Evolutionary conservation across 1,140 invertebrate genomes (phyloP), one percentile per base, ranked within the genome.

Genomic region (Dermatophagoides farinae): DNA sequence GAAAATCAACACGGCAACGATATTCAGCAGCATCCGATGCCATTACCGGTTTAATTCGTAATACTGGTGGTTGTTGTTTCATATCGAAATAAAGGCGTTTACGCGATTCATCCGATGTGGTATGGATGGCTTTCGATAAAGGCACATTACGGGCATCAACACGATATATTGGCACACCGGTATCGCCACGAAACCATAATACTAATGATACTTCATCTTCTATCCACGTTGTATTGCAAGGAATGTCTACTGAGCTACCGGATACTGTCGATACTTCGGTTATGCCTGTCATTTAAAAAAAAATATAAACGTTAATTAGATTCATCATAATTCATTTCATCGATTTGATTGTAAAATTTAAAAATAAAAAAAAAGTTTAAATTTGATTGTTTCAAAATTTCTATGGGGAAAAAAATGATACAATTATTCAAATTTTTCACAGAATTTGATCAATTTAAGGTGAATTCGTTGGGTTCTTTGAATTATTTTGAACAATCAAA

Each of bases 1-100:
- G 81, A 72, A 88, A 90, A 71, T 91, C 88, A 6, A 90, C 87
- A 61, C 88, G 77, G 71, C 87, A 90, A 58, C 86, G 85, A 69
- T 89, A 90, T 61, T 86, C 77, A 14, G 86, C 87, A 68, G 85
- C 83, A 70, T 90, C 88, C 64, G 82, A 79, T 63, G 75, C 72
- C 64, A 82, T 79, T 12, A 89, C 83, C 23, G 82, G 80, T 65
- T 84, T 81, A 39, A 91, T 75, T 40, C 80, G 80, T 16, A 91
- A 76, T 9, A 81, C 77, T 0, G 86, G 85, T 4, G 86, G 77
- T 9, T 54, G 38, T 11, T 23, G 10, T 16, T n/a, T 43, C 0
- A 63, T 22, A 23, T 67, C 61, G 31, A 66, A 66, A 51, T 60
- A 55, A 37, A 65, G 52, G 47, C 67, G 50, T 20, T 20, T 57